Conservation (phyloP, 2,113 vertebrate species). For the Alligator sinensis region DNA sequence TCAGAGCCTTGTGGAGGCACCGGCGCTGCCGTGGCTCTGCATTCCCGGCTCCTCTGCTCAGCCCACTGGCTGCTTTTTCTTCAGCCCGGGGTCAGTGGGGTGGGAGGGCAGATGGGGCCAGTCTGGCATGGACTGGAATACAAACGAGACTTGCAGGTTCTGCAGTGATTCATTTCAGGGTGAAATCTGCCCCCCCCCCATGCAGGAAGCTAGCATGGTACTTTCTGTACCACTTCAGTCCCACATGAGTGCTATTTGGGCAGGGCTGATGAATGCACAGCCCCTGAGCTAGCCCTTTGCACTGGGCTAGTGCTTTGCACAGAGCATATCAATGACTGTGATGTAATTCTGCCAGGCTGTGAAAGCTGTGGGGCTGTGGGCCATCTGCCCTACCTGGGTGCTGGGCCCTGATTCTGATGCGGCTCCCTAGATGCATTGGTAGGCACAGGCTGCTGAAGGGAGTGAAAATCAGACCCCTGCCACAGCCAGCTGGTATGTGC, state of each 20-base stretch:
- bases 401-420: not conserved
- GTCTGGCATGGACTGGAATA: not conserved
- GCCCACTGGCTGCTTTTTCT: not conserved
- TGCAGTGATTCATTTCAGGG: not conserved
- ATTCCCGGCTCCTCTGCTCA: not conserved
- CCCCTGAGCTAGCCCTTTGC: not conserved
- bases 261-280: not conserved
- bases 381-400: not conserved
- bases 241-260: not conserved
- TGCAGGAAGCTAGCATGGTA: not conserved
- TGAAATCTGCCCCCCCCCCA: not conserved
- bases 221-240: not conserved
- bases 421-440: not conserved
- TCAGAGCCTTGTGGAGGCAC: not conserved
- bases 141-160: not conserved
- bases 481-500: not conserved
- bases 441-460: not conserved
- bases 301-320: not conserved
- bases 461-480: not conserved
- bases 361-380: not conserved
- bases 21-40: not conserved
- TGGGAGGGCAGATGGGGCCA: not conserved
- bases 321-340: not conserved
- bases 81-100: not conserved
- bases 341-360: not conserved